These are phyloP conservation scores for Thunnus thynnus DNA, from an alignment of 2,113 vertebrate genomes.

Conservation along the genomic window DNA sequence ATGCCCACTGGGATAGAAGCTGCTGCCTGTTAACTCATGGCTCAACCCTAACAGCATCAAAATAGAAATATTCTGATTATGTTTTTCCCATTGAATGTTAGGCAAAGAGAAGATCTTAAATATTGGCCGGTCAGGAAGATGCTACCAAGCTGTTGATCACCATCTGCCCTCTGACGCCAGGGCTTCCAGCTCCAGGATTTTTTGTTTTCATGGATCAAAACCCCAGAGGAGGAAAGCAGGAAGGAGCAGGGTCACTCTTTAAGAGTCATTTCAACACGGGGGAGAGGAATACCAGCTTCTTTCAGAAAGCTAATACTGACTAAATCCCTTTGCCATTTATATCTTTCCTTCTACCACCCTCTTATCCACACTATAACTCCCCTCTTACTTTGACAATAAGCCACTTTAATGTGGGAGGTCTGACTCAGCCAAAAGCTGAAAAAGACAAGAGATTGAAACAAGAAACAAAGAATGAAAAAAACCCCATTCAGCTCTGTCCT, in stretches of 20 bases:
- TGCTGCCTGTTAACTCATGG: slow-evolving; percentile 53
- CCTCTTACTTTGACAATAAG: slow-evolving; percentile 71
- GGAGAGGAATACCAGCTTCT: slow-evolving; percentile 50
- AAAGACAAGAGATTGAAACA: slow-evolving; percentile 58
- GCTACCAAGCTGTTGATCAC: slow-evolving; percentile 1
- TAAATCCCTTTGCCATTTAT: slow-evolving; percentile 70
- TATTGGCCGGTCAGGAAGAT: slow-evolving; percentile 1
- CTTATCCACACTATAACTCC: slow-evolving; percentile 66
- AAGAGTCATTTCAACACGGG: slow-evolving; percentile 54
- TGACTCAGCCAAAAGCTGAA: slow-evolving; percentile 63
- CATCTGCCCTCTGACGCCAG: neutral
- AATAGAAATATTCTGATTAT: slow-evolving; percentile 19
- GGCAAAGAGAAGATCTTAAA: neutral
- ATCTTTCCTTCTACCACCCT: slow-evolving; percentile 63
- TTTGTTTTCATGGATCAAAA: slow-evolving; percentile 28
- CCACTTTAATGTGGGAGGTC: slow-evolving; percentile 74
- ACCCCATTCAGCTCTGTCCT: slow-evolving; percentile 30
- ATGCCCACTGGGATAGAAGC: slow-evolving; percentile 41
- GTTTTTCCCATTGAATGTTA: slow-evolving; percentile 8
- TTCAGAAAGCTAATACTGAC: slow-evolving; percentile 63
- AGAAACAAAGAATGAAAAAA: slow-evolving; percentile 37
- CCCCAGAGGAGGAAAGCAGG: slow-evolving; percentile 17
- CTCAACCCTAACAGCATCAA: slow-evolving; percentile 15
- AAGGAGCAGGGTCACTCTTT: slow-evolving; percentile 30
- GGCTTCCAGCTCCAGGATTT: slow-evolving; percentile 3